Evolutionary conservation across 2,113 vertebrate genomes (phyloP).

Genomic region (Neogobius melanostomus): DNA sequence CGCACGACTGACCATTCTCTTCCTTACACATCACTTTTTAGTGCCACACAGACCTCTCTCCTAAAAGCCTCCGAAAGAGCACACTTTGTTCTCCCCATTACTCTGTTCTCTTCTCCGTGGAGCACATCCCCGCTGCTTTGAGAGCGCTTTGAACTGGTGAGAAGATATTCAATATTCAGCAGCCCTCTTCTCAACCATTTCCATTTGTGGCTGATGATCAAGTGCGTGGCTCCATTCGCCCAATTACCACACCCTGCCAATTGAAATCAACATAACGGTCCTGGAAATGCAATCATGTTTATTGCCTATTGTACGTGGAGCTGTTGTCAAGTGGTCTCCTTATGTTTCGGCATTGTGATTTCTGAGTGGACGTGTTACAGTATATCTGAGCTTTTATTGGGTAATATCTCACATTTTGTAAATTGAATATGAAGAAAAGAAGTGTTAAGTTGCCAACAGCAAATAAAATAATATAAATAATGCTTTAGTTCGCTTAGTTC

Average conservation of each 20-base stretch:
- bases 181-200: slow-evolving; percentile 23
- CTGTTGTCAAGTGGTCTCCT: not conserved
- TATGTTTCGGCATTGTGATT: too few relatives aligned
- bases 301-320: not conserved
- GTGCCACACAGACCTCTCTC: slow-evolving; percentile 6
- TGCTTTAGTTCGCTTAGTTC: too few relatives aligned
- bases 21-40: not conserved
- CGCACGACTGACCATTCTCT: not conserved
- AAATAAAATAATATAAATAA: too few relatives aligned
- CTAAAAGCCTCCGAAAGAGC: not conserved
- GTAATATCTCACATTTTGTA: too few relatives aligned
- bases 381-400: too few relatives aligned
- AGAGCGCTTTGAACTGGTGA: slow-evolving; percentile 34
- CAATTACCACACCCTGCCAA: slow-evolving; percentile 4
- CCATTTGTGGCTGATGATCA: slow-evolving; percentile 7
- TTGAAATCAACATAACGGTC: slow-evolving; percentile 7
- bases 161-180: slow-evolving; percentile 49
- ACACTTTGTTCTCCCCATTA: slow-evolving; percentile 34
- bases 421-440: too few relatives aligned
- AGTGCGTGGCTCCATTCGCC: slow-evolving; percentile 13
- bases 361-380: too few relatives aligned
- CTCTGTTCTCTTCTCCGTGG: slow-evolving; percentile 25
- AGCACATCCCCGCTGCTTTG: slow-evolving; percentile 18
- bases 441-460: too few relatives aligned
- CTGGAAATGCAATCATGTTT: slow-evolving; percentile 4